Conservation (phyloP, 2,888 invertebrate species). For the Amphipoea oculea region DNA sequence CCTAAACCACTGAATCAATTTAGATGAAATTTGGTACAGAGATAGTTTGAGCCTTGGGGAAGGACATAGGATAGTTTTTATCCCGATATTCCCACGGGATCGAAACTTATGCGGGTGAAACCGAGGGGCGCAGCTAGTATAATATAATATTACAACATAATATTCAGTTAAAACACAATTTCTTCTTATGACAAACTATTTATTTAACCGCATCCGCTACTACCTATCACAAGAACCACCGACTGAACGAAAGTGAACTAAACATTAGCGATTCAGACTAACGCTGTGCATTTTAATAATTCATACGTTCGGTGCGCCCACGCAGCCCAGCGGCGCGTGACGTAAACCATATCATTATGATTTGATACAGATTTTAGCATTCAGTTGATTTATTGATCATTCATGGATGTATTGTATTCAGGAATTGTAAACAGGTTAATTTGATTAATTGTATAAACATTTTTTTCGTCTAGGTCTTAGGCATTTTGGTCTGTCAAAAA, state of each 20-base stretch:
- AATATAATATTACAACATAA: no score
- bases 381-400: conserved; percentile 31
- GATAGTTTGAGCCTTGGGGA: no score
- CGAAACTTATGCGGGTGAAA: no score
- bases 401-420: conserved; percentile 7
- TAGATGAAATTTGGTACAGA: no score
- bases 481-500: not conserved
- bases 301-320: conserved; percentile 48
- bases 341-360: conserved; percentile 39
- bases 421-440: not conserved
- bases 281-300: conserved; percentile 61
- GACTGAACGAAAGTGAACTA: conserved; percentile 74
- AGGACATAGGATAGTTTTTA: no score
- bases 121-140: no score
- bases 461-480: not conserved
- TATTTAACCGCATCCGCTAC: no score
- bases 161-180: no score
- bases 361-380: conserved; percentile 44
- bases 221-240: not conserved
- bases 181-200: no score
- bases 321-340: conserved; percentile 40
- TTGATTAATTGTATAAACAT: not conserved
- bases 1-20: no score
- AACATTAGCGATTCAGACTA: conserved; percentile 77
- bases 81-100: no score